phyloP scores from a whole-genome alignment of 2,797 vertebrate genomes.

The Enteromius unitaeniatus region DNA sequence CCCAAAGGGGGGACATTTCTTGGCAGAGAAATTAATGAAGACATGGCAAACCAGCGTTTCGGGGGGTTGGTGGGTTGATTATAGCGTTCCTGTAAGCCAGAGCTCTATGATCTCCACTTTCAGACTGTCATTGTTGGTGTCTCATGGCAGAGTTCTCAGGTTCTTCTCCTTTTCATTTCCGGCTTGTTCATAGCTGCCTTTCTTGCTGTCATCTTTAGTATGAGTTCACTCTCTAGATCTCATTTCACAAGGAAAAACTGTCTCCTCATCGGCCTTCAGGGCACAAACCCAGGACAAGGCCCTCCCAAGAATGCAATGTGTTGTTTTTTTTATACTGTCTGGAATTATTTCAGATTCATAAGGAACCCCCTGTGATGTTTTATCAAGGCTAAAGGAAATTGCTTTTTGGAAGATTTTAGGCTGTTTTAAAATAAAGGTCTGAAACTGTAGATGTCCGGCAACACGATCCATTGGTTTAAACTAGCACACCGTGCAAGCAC shows the following conservation, averaged over 20 bases:
- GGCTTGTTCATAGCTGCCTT: slow-evolving; percentile 20
- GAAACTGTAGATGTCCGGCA: slow-evolving; percentile 82
- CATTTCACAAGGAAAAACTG: slow-evolving; percentile 21
- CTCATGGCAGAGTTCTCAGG: slow-evolving; percentile 18
- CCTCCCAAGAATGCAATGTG: slow-evolving; percentile 49
- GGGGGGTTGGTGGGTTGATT: not conserved
- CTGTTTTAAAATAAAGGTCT: slow-evolving; percentile 60
- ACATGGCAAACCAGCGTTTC: not conserved
- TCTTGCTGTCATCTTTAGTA: slow-evolving; percentile 9
- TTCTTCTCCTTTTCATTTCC: slow-evolving; percentile 15
- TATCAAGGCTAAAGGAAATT: slow-evolving; percentile 51
- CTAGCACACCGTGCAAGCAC: slow-evolving; percentile 64
- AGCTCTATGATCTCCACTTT: slow-evolving; percentile 23
- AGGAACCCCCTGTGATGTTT: slow-evolving; percentile 26
- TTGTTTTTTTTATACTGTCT: slow-evolving; percentile 45
- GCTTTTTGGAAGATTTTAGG: slow-evolving; percentile 55
- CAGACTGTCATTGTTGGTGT: slow-evolving; percentile 7
- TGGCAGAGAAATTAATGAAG: not conserved
- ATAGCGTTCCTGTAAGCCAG: not conserved
- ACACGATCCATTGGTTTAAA: slow-evolving; percentile 73
- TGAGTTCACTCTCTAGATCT: slow-evolving; percentile 33
- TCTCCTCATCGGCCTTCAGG: slow-evolving; percentile 19
- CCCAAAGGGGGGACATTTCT: not conserved
- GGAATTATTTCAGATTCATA: slow-evolving; percentile 57
- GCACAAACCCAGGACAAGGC: slow-evolving; percentile 25